phyloP scores from a whole-genome alignment of 2,113 vertebrate species.

The Lycaon pictus region DNA sequence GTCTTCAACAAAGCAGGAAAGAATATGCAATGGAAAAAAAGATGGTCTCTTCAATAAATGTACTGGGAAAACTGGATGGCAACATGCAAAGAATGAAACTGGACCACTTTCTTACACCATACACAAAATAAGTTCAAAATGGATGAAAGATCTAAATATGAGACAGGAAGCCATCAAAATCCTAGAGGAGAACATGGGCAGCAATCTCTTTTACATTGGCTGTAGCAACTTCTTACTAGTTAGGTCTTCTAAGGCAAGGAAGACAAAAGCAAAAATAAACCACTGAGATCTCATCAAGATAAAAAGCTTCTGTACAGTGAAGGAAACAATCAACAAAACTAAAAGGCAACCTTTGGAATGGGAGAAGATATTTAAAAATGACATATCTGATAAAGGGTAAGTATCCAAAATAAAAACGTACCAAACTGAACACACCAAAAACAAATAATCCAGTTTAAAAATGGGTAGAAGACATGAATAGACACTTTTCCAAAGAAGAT shows the following conservation, averaged over 20 bases:
- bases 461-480: neutral
- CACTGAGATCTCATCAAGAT: neutral
- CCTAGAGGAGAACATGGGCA: neutral
- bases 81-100: neutral
- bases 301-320: neutral
- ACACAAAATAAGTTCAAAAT: neutral
- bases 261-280: neutral
- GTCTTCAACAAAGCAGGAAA: neutral
- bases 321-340: neutral
- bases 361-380: neutral
- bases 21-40: neutral
- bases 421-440: neutral
- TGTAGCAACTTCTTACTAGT: neutral
- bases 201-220: neutral
- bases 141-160: neutral
- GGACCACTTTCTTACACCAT: neutral
- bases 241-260: neutral
- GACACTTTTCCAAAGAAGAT: neutral
- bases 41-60: neutral
- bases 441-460: neutral
- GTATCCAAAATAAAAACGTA: neutral
- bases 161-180: neutral
- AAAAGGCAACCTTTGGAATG: neutral
- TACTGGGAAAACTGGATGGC: neutral
- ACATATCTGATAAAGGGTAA: neutral